Percentiles rank a stretch among this genome's conserved stretches.
These are phyloP conservation scores for Rhysida immarginata DNA, from an alignment of 1,140 invertebrate genomes.

Conservation along the genomic window DNA sequence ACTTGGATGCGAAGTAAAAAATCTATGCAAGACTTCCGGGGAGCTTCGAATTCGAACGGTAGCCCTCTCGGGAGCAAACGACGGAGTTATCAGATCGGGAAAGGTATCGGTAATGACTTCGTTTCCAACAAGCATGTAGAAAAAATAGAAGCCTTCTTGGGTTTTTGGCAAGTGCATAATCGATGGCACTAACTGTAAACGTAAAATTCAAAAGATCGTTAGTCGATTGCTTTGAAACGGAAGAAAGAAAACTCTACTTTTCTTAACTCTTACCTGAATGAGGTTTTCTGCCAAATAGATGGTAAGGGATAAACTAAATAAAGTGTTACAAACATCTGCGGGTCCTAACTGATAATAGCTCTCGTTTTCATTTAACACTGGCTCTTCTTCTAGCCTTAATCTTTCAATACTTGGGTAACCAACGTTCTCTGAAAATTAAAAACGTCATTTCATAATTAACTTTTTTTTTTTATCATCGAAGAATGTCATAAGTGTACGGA, in stretches of 20 bases:
- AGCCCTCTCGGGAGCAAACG: slow-evolving; percentile 32
- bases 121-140: slow-evolving; percentile 33
- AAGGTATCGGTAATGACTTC: slow-evolving; percentile 33
- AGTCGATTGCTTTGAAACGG: no score
- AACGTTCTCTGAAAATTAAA: no score
- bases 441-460: no score
- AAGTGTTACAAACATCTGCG: slow-evolving; percentile 23
- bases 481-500: no score
- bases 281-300: slow-evolving; percentile 31
- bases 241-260: no score
- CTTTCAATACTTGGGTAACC: no score
- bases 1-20: slow-evolving; percentile 29
- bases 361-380: slow-evolving; percentile 28
- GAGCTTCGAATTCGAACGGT: slow-evolving; percentile 29
- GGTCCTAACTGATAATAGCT: slow-evolving; percentile 33
- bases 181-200: slow-evolving; percentile 27
- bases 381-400: no score
- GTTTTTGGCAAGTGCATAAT: slow-evolving; percentile 18
- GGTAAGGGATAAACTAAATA: slow-evolving; percentile 31
- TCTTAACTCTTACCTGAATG: slow-evolving; percentile 30
- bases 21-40: slow-evolving; percentile 26
- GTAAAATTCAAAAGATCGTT: no score
- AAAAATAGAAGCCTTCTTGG: slow-evolving; percentile 30
- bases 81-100: slow-evolving; percentile 28
- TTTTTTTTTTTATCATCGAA: no score